Base-by-base conservation (phyloP, 2,888 invertebrate genomes). In the Chymomyza amoena region DNA sequence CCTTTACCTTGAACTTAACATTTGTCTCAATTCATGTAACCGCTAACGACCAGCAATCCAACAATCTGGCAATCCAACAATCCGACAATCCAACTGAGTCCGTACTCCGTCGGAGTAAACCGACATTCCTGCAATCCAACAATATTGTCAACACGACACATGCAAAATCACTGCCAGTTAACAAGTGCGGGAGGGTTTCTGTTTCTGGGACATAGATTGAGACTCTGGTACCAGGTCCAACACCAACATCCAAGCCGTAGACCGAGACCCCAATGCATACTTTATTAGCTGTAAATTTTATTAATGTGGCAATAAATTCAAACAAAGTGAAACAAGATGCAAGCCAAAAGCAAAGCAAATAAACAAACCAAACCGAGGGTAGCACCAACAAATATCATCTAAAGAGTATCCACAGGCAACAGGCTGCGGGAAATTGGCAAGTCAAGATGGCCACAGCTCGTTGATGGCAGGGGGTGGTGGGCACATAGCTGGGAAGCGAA, bases 231-330 rank as follows among this genome's bases (percentile, higher is more conserved):
- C 20, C 52, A 32, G 50, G 25, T 6, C 18, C 36, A 20, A 56
- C n/a, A 32, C 36, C n/a, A 20, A 28, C 28, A n/a, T n/a, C n/a
- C 28, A 32, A 32, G 32, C 32, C 32, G 32, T 6, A 15, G 84
- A 76, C 78, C 78, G 70, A 76, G 85, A 80, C 73, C 71, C 75
- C 83, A 72, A 71, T 88, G 79, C 84, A 88, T 85, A 76, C 80
- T 90, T 89, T 89, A 88, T 89, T 87, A 87, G 89, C 80, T 88
- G 89, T 89, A 89, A 87, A 89, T 83, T 87, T 86, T 76, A 81
- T 78, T 88, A 88, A 88, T 88, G 85, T 81, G 82, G 75, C 79
- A 73, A 87, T 86, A 88, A 89, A 87, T 87, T 81, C 74, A 81
- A 79, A 75, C 76, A 80, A 79, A 78, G 76, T 75, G 75, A 77